Percentiles rank a stretch among this genome's conserved stretches.
These are phyloP conservation scores for Trochalopteron elliotii DNA, from an alignment of 2,113 vertebrate genomes.

Conservation along the genomic window DNA sequence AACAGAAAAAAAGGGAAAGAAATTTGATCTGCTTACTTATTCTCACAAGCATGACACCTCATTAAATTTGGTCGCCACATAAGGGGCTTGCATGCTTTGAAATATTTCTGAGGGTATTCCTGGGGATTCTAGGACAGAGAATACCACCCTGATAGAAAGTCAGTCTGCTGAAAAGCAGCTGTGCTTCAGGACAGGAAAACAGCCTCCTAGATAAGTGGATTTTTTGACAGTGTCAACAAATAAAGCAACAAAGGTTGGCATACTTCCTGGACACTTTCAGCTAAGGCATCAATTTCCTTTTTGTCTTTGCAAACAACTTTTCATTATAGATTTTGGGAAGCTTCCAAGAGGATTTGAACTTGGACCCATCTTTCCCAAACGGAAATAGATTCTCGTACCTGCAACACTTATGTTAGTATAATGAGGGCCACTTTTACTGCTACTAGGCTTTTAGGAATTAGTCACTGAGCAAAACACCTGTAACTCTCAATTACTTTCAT, in stretches of 20 bases:
- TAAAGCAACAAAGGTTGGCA: neutral
- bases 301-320: neutral
- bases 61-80: neutral
- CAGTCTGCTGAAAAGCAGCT: neutral
- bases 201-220: neutral
- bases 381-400: neutral
- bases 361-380: neutral
- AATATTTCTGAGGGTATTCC: neutral
- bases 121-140: neutral
- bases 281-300: neutral
- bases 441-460: constrained; percentile 17
- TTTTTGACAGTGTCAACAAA: neutral
- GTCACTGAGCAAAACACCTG: neutral
- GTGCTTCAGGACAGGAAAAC: neutral
- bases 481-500: neutral
- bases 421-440: neutral
- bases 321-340: neutral
- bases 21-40: neutral
- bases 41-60: neutral
- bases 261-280: neutral
- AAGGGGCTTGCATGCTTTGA: neutral
- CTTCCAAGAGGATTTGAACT: neutral
- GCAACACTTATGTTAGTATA: neutral
- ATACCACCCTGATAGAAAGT: neutral
- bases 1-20: neutral